Evolutionary conservation across 2,888 invertebrate species (phyloP), one percentile per base, ranked within the genome.

Genomic region (Hirtodrosophila confusa): DNA sequence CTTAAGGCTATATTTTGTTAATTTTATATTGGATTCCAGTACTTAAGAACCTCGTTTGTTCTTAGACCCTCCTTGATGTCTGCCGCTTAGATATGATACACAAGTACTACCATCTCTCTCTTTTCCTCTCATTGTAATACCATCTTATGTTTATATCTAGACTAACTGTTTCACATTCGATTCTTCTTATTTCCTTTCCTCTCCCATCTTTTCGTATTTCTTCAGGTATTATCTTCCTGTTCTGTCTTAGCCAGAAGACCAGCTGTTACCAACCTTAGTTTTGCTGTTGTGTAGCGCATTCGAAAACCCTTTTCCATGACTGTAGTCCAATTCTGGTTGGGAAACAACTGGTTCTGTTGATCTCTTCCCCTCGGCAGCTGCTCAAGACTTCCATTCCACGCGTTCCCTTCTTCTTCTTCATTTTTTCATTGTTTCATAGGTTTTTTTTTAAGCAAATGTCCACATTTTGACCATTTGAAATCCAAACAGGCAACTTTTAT

Each of bases 401-500:
- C 36, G 10, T 12, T 40, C 23, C 17, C 40, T 29, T 7, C 31
- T 36, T 39, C 4, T 41, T 47, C 29, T 10, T n/a, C 5, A 44
- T 51, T 27, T 36, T 29, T 47, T 54, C 36, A 45, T 63, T 50
- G 43, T 61, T 58, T 63, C 47, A 47, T 39, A 41, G 23, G 41
- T 48, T 40, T 43, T 49, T 33, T 66, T 65, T 66, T 76, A 87
- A 83, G 71, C 87, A 85, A 87, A 83, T 87, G 83, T 76, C 78
- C 76, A 85, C 86, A 85, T 78, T 83, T 87, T 76, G 87, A 78
- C 69, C 83, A 85, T 87, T 83, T 83, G 83, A 84, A 82, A 82
- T 79, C 86, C 88, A 86, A 85, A 85, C 88, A 75, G 79, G 77
- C 88, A 86, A 82, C 86, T 82, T 78, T 80, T 87, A 78, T 83